A percentile compares a stretch with the other conserved stretches of the same genome.
phyloP scores from a whole-genome alignment of 2,113 vertebrate genomes.

The Salvelinus fontinalis region DNA sequence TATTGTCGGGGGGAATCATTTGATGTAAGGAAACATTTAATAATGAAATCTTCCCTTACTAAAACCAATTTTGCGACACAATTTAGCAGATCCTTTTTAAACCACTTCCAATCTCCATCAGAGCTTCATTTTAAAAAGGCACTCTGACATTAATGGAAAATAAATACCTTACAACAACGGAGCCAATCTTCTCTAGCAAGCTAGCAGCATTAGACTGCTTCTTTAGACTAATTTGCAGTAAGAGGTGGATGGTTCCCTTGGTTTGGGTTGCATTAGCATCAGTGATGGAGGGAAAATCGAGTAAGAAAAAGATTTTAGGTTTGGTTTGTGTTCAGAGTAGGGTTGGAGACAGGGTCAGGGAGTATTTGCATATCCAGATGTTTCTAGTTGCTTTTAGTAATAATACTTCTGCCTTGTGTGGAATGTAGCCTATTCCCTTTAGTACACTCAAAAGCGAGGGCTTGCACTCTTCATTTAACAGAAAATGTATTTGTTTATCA shows the following conservation, averaged over 20 bases:
- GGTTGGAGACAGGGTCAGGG: too few species aligned
- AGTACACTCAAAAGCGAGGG: background rate
- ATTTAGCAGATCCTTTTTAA: conserved; percentile 53
- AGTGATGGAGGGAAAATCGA: conserved; percentile 32
- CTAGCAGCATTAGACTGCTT: conserved; percentile 32
- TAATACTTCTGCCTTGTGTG: background rate
- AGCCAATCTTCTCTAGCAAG: conserved; percentile 23
- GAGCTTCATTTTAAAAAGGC: conserved; percentile 47
- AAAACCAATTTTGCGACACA: conserved; percentile 48
- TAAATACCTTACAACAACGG: conserved; percentile 55
- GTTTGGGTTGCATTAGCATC: conserved; percentile 40
- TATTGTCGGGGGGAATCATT: conserved; percentile 43
- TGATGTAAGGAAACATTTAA: conserved; percentile 49
- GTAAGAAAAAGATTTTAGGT: conserved; percentile 16
- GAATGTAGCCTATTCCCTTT: background rate
- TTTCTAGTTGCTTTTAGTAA: background rate
- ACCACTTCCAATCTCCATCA: conserved; percentile 40
- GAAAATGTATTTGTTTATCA: conserved; percentile 36
- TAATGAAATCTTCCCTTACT: conserved; percentile 42
- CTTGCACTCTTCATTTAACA: conserved; percentile 38
- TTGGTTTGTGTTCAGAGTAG: too few species aligned
- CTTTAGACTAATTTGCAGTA: conserved; percentile 33
- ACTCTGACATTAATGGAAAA: conserved; percentile 54
- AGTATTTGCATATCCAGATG: background rate
- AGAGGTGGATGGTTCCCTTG: conserved; percentile 38